Conservation (phyloP, 2,797 vertebrate species). For the Merluccius polli region DNA sequence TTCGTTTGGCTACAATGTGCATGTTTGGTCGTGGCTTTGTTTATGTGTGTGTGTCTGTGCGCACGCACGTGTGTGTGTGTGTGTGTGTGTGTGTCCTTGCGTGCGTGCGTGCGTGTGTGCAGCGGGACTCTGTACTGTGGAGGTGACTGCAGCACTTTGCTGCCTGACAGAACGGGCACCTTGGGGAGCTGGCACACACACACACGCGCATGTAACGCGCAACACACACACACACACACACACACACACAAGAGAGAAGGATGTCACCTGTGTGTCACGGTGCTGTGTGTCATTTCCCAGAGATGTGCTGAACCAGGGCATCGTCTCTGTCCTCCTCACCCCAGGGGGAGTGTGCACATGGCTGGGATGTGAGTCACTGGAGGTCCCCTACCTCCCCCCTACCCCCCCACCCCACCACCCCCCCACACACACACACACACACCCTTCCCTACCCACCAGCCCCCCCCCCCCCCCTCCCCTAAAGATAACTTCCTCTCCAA, state of each 20-base stretch:
- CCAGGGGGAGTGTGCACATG: not conserved
- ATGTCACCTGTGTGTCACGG: not conserved
- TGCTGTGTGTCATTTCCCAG: not conserved
- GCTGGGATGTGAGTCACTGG: not conserved
- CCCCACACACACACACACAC: too few relatives aligned
- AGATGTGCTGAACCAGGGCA: too few relatives aligned
- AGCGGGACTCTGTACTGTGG: slow-evolving; percentile 31
- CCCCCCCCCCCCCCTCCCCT: too few relatives aligned
- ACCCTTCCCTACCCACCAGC: too few relatives aligned
- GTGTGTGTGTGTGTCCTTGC: too few relatives aligned
- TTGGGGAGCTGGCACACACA: slow-evolving; percentile 59
- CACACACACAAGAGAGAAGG: not conserved
- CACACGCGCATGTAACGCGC: not conserved
- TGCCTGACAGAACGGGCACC: slow-evolving; percentile 67
- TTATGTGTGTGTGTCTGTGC: slow-evolving; percentile 7
- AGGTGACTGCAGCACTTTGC: slow-evolving; percentile 52
- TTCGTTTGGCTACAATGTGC: not conserved
- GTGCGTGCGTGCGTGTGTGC: not conserved
- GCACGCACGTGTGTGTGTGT: not conserved
- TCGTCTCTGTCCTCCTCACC: not conserved
- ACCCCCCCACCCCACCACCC: too few relatives aligned
- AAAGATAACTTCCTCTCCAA: not conserved
- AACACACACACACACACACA: not conserved
- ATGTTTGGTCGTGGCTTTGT: not conserved
- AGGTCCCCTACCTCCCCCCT: too few relatives aligned